phyloP scores from a whole-genome alignment of 35 echinoderm and acorn worm species.

The Diadema setosum region DNA sequence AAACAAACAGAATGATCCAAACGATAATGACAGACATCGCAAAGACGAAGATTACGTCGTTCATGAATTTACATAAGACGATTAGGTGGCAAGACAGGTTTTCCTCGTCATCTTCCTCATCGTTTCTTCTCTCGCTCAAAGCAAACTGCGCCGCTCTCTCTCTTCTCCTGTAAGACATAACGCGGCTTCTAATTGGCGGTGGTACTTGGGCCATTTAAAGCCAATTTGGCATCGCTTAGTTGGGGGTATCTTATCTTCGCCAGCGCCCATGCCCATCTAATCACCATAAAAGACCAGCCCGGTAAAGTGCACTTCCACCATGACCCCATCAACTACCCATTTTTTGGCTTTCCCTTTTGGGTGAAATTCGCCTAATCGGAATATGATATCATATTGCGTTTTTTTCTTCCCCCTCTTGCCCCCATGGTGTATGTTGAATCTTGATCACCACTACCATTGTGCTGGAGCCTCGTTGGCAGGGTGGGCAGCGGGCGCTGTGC shows the following conservation, averaged over 20 bases:
- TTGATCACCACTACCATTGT: too few relatives aligned
- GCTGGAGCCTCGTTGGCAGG: too few relatives aligned
- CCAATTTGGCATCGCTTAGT: not conserved
- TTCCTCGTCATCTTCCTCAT: not conserved
- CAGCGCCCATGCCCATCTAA: not conserved
- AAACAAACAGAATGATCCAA: too few relatives aligned
- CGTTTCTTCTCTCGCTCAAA: not conserved
- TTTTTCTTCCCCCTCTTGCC: not conserved
- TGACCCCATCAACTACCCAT: not conserved
- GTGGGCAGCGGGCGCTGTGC: too few relatives aligned
- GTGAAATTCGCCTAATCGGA: too few relatives aligned
- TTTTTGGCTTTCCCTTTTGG: too few relatives aligned
- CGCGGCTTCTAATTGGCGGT: not conserved
- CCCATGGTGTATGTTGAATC: too few relatives aligned
- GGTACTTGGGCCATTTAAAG: not conserved
- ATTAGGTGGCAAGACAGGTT: not conserved
- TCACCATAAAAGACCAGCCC: not conserved
- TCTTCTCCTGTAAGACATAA: not conserved
- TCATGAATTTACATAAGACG: not conserved
- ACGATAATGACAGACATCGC: not conserved
- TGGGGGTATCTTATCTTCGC: not conserved
- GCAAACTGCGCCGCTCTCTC: not conserved
- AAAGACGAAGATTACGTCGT: not conserved
- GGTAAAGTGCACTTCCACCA: not conserved
- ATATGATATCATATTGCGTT: not conserved